Base-by-base conservation (phyloP, 1,140 invertebrate genomes). In the Drosophila nebulosa region DNA sequence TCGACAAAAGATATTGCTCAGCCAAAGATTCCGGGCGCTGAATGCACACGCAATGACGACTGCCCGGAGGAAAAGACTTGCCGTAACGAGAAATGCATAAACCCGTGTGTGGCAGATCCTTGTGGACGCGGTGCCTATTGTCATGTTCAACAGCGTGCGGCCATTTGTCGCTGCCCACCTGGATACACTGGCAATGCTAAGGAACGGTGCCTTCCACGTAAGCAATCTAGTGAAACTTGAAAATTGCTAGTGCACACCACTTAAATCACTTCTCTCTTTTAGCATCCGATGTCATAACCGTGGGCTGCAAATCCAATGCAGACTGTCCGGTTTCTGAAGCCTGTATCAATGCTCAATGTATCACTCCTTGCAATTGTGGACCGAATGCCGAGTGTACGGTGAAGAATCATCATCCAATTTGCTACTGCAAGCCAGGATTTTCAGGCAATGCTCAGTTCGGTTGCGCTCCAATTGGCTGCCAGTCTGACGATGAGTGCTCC, bases 291-390 rank as follows among this genome's bases (percentile, higher is more conserved):
- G 91, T 91, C 18, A 91, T 93, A 46, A 93, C 93, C 32, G 93
- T 95, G 9, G 96, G 95, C 46, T 97, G 97, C 85, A 94, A 93
- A 76, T 94, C 95, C 1, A 96, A 96, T 86, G 94, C 94, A 2
- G 96, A 97, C 53, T 98, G 97, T 90, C 93, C 95, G 16, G 90
- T 94, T 36, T 95, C 95, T 16, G 95, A 97, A 91, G 94, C 96
- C 2, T 98, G 97, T 85, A 93, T 97, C 30, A 97, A 97, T 73
- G 92, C 93, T 46, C 91, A 93, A 6, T 98, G 97, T 88, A 93
- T 95, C 4, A 96, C 94, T 86, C 97, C 97, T 0, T 98, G 97
- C 74, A 95, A 96, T 64, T 98, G 97, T 84, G 97, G 97, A 39
- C 92, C 93, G 1, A 95, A 97, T 85, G 95, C 96, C 2, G 95